Base-by-base conservation (phyloP, 2,888 invertebrate species). In the Calliopum simillimum region DNA sequence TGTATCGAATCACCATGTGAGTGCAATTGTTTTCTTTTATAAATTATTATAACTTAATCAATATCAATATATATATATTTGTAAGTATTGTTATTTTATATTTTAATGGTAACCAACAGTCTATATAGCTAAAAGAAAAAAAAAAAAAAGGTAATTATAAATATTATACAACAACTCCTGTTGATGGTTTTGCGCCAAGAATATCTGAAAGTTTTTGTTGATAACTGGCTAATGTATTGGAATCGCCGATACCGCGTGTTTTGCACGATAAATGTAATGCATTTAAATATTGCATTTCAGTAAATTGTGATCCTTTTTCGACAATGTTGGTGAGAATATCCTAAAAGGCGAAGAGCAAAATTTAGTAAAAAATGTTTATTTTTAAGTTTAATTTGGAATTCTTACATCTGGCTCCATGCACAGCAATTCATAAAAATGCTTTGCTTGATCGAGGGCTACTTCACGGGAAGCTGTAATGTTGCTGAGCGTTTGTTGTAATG, bases 271-370 rank as follows among this genome's bases (percentile, higher is more conserved):
- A 89, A 80, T 94, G 93, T 82, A 96, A 89, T 47, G 95, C 93
- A 85, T 94, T 94, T 83, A 93, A 90, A 84, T 97, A 96, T 84
- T 98, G 97, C 79, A 94, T 87, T 84, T 95, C 94, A 0, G 93
- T 92, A 86, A 95, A 97, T 84, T 94, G 93, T 0, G 95, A 91
- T 2, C 97, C 97, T 78, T 94, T 93, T 84, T 97, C 96, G 59
- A 95, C 89, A 13, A 97, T 91, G 43, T 90, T 89, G 75, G 92
- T 91, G 72, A 97, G 89, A 79, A 97, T 93, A 86, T 95, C 95
- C 94, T 95, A 86, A 14, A 83, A 81, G 16, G 58, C 21, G 33
- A 63, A 86, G 16, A 82, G 81, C 44, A 16, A 69, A 68, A 51
- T 16, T 33, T 41, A 21, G 25, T 19, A 59, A 21, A 12, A 19